A percentile compares a stretch with the other conserved stretches of the same genome.
Evolutionary conservation across 1,140 invertebrate species (phyloP).

Genomic region (Drosophila ercepeae): DNA sequence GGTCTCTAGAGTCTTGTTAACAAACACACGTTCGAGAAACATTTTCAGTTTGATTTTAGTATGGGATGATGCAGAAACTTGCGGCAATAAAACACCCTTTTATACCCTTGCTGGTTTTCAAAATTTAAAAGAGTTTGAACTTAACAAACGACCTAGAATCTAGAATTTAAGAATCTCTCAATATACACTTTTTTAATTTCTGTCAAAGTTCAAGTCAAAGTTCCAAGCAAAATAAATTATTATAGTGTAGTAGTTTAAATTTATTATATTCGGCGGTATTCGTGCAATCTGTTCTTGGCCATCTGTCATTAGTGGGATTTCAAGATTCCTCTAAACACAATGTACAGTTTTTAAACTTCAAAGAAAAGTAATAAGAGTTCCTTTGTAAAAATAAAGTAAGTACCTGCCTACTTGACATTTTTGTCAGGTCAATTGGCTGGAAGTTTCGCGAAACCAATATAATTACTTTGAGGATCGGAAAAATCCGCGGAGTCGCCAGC

Average conservation of each 20-base stretch:
- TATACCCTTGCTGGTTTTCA: neutral
- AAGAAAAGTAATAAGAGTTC: neutral
- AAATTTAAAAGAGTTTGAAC: neutral
- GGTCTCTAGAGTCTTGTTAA: neutral
- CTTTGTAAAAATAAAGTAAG: slow-evolving; percentile 3
- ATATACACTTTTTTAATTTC: no score
- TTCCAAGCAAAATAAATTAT: no score
- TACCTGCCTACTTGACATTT: slow-evolving; percentile 35
- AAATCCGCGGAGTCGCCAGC: slow-evolving; percentile 32
- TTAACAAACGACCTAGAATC: no score
- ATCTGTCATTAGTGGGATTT: neutral
- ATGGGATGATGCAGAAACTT: neutral
- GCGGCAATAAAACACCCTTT: neutral
- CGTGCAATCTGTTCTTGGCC: neutral
- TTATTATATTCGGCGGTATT: no score
- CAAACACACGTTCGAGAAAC: neutral
- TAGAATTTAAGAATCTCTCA: no score
- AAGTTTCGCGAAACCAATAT: slow-evolving; percentile 43
- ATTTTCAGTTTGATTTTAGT: neutral
- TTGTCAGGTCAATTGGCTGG: slow-evolving; percentile 41
- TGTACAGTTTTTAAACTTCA: neutral
- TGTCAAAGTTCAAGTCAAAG: no score
- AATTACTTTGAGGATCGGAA: slow-evolving; percentile 31
- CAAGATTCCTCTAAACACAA: neutral
- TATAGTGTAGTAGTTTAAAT: no score